phyloP scores from a whole-genome alignment of 2,113 vertebrate genomes.

The Elaphurus davidianus region DNA sequence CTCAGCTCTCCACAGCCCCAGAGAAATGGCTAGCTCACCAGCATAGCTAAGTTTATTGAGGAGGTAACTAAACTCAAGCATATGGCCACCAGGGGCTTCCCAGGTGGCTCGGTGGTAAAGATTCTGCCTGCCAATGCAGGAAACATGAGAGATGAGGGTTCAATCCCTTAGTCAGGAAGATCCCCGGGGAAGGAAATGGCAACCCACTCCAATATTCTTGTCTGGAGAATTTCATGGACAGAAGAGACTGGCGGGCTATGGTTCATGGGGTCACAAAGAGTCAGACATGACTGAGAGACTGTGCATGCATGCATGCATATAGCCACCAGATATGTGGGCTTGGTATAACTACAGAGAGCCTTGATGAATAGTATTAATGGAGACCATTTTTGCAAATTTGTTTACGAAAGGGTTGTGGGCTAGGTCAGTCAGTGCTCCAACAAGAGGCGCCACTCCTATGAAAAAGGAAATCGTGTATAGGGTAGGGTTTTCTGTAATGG shows the following conservation, averaged over 20 bases:
- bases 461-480: not conserved
- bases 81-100: not conserved
- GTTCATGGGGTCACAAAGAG: not conserved
- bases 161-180: not conserved
- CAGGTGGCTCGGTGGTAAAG: not conserved
- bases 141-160: not conserved
- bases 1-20: not conserved
- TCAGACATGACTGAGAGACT: not conserved
- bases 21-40: not conserved
- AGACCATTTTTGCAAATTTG: not conserved
- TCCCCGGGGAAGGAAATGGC: not conserved
- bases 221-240: not conserved
- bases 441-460: not conserved
- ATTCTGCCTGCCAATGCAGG: not conserved
- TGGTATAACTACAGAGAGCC: not conserved
- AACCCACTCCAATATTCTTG: not conserved
- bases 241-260: not conserved
- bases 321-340: not conserved
- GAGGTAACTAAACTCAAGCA: conserved; percentile 1
- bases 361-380: not conserved
- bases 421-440: not conserved
- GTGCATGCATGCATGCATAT: not conserved
- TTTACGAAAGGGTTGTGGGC: not conserved
- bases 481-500: not conserved
- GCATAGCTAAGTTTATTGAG: not conserved